A percentile compares a stretch with the other conserved stretches of the same genome.
phyloP scores from a whole-genome alignment of 2,888 invertebrate species.

The Phymatocera aterrima region DNA sequence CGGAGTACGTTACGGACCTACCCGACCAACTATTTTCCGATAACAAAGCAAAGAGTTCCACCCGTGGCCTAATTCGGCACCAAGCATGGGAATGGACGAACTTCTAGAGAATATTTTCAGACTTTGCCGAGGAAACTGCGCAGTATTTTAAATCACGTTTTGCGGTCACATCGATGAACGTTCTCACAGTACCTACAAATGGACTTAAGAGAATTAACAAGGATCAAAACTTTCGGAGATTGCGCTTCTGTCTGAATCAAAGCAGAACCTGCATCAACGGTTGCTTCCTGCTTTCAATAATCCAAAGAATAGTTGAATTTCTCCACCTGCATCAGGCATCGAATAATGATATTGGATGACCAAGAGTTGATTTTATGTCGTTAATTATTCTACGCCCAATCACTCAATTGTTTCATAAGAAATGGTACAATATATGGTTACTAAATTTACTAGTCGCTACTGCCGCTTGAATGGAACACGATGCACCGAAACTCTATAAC shows the following conservation, averaged over 20 bases:
- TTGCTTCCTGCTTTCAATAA: no score
- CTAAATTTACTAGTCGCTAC: no score
- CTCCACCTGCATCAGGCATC: no score
- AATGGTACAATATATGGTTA: no score
- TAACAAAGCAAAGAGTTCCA: slow-evolving; percentile 49
- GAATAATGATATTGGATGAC: no score
- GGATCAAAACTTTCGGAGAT: background rate
- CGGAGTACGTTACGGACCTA: slow-evolving; percentile 46
- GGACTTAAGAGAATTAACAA: background rate
- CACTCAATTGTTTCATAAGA: no score
- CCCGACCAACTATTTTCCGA: slow-evolving; percentile 47
- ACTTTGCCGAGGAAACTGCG: background rate
- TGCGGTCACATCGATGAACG: background rate
- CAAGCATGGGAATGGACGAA: slow-evolving; percentile 2
- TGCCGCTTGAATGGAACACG: no score
- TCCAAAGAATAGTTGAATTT: no score
- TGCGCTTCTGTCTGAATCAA: background rate
- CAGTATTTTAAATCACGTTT: background rate
- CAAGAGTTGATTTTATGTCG: no score
- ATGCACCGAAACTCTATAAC: no score
- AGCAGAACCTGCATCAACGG: background rate
- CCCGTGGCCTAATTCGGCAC: slow-evolving; percentile 28
- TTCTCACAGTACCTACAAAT: background rate
- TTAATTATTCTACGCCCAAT: no score
- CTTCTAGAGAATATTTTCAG: background rate